phyloP scores from a whole-genome alignment of 1,140 invertebrate genomes.

The Drosophila asahinai region DNA sequence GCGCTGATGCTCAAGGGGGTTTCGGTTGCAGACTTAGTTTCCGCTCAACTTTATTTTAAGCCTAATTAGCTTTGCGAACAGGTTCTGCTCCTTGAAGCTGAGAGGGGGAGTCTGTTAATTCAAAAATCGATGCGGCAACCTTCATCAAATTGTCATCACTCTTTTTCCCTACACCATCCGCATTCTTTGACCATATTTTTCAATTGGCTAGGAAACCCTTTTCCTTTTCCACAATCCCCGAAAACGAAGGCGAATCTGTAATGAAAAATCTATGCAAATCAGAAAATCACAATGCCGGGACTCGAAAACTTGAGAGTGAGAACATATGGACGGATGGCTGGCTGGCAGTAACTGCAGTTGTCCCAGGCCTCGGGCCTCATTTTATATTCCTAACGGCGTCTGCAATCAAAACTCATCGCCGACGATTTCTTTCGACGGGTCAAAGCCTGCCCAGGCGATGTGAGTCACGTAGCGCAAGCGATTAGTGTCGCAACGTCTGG shows the following conservation, averaged over 20 bases:
- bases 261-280: conserved; percentile 81
- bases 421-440: conserved; percentile 49
- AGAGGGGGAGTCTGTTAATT: conserved; percentile 56
- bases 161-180: conserved; percentile 23
- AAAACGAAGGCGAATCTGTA: conserved; percentile 60
- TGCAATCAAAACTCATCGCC: conserved; percentile 73
- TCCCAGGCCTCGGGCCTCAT: conserved; percentile 53
- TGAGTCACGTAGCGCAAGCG: conserved; percentile 56
- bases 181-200: conserved; percentile 4
- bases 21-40: conserved; percentile 25
- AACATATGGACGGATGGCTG: conserved; percentile 49
- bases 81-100: conserved; percentile 5
- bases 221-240: conserved; percentile 29
- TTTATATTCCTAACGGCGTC: conserved; percentile 63
- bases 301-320: conserved; percentile 23
- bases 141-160: conserved; percentile 79
- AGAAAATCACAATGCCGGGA: conserved; percentile 34
- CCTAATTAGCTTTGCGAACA: conserved; percentile 63
- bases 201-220: conserved; percentile 37
- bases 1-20: conserved; percentile 36
- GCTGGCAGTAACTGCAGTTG: conserved; percentile 65
- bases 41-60: conserved; percentile 53
- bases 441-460: conserved; percentile 36
- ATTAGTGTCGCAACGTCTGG: conserved; percentile 25
- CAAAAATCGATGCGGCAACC: conserved; percentile 73